Conservation (phyloP, 2,888 invertebrate genomes). For the Drosophila putrida region DNA sequence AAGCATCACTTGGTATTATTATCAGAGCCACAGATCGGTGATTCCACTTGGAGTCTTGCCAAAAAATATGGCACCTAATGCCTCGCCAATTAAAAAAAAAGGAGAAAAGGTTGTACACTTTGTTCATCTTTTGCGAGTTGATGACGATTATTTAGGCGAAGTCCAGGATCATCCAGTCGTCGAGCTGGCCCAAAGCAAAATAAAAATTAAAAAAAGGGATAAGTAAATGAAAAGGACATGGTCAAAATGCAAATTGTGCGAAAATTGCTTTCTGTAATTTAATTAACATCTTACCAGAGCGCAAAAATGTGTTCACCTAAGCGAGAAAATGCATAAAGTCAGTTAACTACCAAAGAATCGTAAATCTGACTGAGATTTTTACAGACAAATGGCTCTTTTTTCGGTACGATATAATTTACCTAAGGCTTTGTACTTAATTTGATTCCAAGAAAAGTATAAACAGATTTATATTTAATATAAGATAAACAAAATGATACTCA, state of each 20-base stretch:
- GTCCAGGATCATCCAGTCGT: conserved; percentile 18
- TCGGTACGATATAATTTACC: neutral
- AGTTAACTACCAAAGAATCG: neutral
- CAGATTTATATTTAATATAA: too few species aligned
- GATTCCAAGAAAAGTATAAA: neutral
- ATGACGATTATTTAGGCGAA: conserved; percentile 52
- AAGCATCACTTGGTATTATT: conserved; percentile 21
- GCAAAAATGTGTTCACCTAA: conserved; percentile 34
- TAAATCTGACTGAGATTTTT: conserved; percentile 6
- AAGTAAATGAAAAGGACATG: conserved; percentile 9
- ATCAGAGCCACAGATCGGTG: conserved; percentile 47
- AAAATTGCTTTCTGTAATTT: conserved; percentile 63
- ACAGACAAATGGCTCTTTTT: neutral
- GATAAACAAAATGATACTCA: too few species aligned
- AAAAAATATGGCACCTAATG: conserved; percentile 59
- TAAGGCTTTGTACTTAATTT: neutral
- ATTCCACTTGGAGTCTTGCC: conserved; percentile 25
- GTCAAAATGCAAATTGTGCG: conserved; percentile 57
- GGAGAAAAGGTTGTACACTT: conserved; percentile 38
- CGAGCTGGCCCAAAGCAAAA: conserved; percentile 1
- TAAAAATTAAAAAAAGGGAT: conserved; percentile 20
- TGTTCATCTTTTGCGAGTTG: conserved; percentile 50
- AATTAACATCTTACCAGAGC: conserved; percentile 57
- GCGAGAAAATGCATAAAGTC: conserved; percentile 7
- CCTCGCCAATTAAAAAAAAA: conserved; percentile 46